phyloP scores from a whole-genome alignment of 2,113 vertebrate species.

The Thinocorus orbignyianus region DNA sequence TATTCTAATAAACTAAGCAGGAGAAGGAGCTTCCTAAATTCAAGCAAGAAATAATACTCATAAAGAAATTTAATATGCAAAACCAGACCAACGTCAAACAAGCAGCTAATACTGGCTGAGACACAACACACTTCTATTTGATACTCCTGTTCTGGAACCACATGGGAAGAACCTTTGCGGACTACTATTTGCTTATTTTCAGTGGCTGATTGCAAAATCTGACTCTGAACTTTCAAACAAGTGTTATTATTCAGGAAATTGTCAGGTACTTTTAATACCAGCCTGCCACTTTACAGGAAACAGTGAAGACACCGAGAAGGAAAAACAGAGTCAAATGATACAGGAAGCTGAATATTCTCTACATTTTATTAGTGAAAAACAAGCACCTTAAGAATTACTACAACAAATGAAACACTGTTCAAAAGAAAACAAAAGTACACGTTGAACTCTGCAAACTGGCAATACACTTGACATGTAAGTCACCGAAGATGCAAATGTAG shows the following conservation, averaged over 20 bases:
- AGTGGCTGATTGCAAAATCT: not conserved
- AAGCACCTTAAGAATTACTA: not conserved
- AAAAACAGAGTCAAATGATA: conserved; percentile 27
- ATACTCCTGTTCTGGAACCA: not conserved
- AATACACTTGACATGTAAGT: not conserved
- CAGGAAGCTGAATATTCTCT: conserved; percentile 49
- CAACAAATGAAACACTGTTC: not conserved
- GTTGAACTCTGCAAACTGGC: not conserved
- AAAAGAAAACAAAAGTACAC: not conserved
- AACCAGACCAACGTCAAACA: not conserved
- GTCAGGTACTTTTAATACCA: conserved; percentile 29
- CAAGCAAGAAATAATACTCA: not conserved
- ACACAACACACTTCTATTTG: not conserved
- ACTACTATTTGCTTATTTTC: not conserved
- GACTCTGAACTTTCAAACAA: conserved; percentile 1
- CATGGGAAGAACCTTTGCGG: not conserved
- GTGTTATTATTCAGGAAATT: conserved; percentile 44
- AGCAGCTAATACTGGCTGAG: not conserved
- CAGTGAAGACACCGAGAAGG: conserved; percentile 4
- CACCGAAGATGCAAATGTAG: not conserved
- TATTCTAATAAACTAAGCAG: not conserved
- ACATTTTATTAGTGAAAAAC: conserved; percentile 8
- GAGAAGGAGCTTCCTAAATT: not conserved
- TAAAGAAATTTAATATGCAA: not conserved
- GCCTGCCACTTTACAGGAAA: conserved; percentile 58